Conservation (phyloP, 2,113 vertebrate genomes). For the Triplophysa dalaica region DNA sequence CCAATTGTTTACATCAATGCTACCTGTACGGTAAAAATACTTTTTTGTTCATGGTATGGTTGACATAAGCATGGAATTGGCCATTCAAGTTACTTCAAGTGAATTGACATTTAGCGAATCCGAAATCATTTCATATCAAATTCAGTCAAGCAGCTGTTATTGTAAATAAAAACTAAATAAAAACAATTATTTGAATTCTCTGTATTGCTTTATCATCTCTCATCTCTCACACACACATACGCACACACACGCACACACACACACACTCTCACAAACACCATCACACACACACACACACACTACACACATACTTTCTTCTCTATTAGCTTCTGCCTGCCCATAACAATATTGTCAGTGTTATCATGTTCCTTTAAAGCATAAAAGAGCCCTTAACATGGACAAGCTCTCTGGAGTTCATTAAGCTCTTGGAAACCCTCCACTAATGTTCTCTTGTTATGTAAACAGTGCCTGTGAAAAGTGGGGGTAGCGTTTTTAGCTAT, state of each 20-base stretch:
- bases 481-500: slow-evolving; percentile 31
- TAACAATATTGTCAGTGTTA: slow-evolving; percentile 39
- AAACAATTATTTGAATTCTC: background rate
- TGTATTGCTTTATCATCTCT: background rate
- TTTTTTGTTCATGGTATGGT: no score
- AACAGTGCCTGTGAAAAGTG: slow-evolving; percentile 49
- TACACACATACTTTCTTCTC: background rate
- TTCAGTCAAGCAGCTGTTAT: no score
- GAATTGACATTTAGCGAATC: no score
- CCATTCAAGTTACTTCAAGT: no score
- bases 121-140: no score
- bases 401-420: slow-evolving; percentile 52
- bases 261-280: no score
- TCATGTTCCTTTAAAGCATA: slow-evolving; percentile 44
- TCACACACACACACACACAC: background rate
- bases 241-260: background rate
- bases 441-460: slow-evolving; percentile 53
- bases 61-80: no score
- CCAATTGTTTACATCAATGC: no score
- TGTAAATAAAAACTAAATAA: no score
- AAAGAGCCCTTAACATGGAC: slow-evolving; percentile 33
- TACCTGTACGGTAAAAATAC: no score
- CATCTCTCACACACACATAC: background rate
- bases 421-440: slow-evolving; percentile 42
- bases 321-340: background rate